Conservation (phyloP, 2,888 invertebrate genomes). For the Drosophila monieri region DNA sequence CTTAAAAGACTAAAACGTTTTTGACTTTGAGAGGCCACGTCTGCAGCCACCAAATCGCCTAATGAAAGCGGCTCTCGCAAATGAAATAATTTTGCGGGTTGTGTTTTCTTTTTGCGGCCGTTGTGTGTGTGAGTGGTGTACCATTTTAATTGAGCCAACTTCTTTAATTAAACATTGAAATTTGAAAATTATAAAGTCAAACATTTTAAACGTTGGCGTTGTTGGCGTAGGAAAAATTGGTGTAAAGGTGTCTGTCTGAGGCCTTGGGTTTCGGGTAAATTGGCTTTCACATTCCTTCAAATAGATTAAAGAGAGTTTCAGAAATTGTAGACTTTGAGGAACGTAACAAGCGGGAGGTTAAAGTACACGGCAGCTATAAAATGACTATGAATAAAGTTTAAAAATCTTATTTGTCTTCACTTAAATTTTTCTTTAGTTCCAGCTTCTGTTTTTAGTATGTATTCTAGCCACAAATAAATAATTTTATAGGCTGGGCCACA, state of each 20-base stretch:
- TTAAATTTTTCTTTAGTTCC: neutral
- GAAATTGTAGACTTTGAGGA: neutral
- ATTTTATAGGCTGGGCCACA: neutral
- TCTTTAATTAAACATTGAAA: conserved; percentile 56
- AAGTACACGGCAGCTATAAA: neutral
- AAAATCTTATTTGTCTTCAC: neutral
- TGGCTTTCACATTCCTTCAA: neutral
- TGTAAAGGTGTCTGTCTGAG: conserved; percentile 9
- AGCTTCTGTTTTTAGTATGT: neutral
- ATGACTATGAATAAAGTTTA: neutral
- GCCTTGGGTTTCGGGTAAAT: neutral
- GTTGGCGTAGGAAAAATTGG: conserved; percentile 16
- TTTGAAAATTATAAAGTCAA: conserved; percentile 50
- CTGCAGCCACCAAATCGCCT: conserved; percentile 52
- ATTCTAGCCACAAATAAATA: neutral
- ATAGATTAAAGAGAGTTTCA: neutral
- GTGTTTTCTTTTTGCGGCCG: conserved; percentile 1
- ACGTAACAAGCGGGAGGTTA: neutral
- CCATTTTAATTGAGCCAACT: conserved; percentile 48
- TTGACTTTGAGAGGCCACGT: conserved; percentile 59
- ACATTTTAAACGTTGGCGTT: conserved; percentile 30
- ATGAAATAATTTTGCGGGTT: conserved; percentile 50
- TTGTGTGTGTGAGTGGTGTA: conserved; percentile 25
- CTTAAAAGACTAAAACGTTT: conserved; percentile 74
- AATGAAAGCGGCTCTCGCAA: conserved; percentile 59